phyloP scores from a whole-genome alignment of 2,797 vertebrate species.

The Falco berigora region DNA sequence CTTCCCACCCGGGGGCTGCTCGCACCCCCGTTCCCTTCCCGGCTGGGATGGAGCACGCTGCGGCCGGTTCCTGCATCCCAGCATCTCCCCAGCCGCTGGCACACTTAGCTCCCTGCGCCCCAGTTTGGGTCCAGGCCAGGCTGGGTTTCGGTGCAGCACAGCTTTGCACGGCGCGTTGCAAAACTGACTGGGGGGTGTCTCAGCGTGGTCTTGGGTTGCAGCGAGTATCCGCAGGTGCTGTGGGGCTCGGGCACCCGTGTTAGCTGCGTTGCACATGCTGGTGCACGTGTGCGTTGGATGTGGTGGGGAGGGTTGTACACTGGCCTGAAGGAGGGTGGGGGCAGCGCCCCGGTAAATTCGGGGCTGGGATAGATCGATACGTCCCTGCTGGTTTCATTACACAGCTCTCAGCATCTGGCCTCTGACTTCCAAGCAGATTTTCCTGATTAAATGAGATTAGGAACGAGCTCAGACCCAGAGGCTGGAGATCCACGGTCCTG shows the following conservation, averaged over 20 bases:
- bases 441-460: background rate
- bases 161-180: too few relatives aligned
- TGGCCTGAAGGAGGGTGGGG: background rate
- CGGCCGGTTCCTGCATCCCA: background rate
- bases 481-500: background rate
- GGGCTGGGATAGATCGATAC: accelerated
- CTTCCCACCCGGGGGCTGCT: background rate
- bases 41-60: background rate
- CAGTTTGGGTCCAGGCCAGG: background rate
- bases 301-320: background rate
- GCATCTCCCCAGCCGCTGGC: background rate
- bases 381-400: background rate
- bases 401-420: background rate
- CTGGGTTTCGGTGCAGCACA: accelerated
- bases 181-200: background rate
- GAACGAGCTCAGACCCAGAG: background rate
- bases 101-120: background rate
- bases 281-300: background rate
- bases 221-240: accelerated
- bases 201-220: too few relatives aligned
- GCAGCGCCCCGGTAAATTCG: background rate
- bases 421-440: background rate
- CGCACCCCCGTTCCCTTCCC: background rate
- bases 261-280: background rate
- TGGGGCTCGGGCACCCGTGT: accelerated